phyloP scores from a whole-genome alignment of 2,888 invertebrate species.

The Plusia festucae region DNA sequence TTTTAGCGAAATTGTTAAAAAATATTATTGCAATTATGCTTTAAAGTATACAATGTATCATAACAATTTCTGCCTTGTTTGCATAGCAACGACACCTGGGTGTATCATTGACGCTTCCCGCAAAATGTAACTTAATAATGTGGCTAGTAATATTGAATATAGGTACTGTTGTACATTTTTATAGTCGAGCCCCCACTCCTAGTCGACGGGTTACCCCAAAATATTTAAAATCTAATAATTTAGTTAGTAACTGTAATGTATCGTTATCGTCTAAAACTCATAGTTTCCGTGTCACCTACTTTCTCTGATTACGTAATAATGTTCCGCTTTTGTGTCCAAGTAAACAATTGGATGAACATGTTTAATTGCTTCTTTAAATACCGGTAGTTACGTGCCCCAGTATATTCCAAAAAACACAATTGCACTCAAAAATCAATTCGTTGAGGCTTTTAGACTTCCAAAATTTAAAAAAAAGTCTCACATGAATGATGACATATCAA shows the following conservation, averaged over 20 bases:
- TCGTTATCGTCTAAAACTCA: slow-evolving; percentile 40
- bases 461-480: background rate
- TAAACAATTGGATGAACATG: slow-evolving; percentile 53
- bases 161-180: no score
- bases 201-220: slow-evolving; percentile 21
- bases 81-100: slow-evolving; percentile 14
- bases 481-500: no score
- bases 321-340: slow-evolving; percentile 45
- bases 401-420: background rate
- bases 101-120: slow-evolving; percentile 28
- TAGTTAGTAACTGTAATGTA: slow-evolving; percentile 16
- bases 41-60: no score
- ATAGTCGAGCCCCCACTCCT: background rate
- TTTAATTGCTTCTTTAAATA: slow-evolving; percentile 41
- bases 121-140: slow-evolving; percentile 28
- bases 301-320: slow-evolving; percentile 43
- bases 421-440: background rate
- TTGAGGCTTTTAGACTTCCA: background rate
- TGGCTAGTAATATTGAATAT: no score
- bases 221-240: slow-evolving; percentile 41
- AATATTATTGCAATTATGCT: no score
- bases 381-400: slow-evolving; percentile 7
- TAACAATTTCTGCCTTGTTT: slow-evolving; percentile 9
- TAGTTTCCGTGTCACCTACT: slow-evolving; percentile 43
- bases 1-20: no score